These are phyloP conservation scores for Cabera pusaria DNA, from an alignment of 2,888 invertebrate species.

Conservation along the genomic window DNA sequence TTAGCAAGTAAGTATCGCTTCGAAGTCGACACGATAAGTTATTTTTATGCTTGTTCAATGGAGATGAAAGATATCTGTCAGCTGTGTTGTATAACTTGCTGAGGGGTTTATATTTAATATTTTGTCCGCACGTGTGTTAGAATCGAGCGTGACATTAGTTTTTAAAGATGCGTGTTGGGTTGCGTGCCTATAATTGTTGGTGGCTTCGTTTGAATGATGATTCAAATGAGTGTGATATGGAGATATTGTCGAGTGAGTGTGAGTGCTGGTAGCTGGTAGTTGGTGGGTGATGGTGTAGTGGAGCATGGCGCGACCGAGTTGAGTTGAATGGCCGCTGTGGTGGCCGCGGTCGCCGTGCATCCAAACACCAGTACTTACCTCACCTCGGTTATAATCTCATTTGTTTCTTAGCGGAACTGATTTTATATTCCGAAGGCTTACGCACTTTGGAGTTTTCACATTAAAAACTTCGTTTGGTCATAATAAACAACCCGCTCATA, in stretches of 20 bases:
- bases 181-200: slow-evolving; percentile 29
- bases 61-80: slow-evolving; percentile 12
- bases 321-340: slow-evolving; percentile 75
- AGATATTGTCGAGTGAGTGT: slow-evolving; percentile 23
- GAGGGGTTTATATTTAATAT: slow-evolving; percentile 14
- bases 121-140: slow-evolving; percentile 15
- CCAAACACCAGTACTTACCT: slow-evolving; percentile 59
- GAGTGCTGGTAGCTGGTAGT: slow-evolving; percentile 15
- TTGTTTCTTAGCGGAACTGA: slow-evolving; percentile 64
- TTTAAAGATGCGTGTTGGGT: slow-evolving; percentile 19
- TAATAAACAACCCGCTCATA: slow-evolving; percentile 16
- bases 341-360: slow-evolving; percentile 55
- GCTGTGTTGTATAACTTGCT: slow-evolving; percentile 9
- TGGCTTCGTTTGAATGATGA: slow-evolving; percentile 17
- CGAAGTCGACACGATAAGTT: background rate
- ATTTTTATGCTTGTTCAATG: slow-evolving; percentile 11
- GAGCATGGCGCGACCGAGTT: slow-evolving; percentile 50
- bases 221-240: slow-evolving; percentile 26
- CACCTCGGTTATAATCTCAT: slow-evolving; percentile 73
- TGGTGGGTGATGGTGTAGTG: slow-evolving; percentile 31
- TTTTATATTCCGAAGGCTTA: slow-evolving; percentile 46
- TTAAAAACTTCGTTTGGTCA: slow-evolving; percentile 20
- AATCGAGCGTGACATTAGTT: slow-evolving; percentile 20
- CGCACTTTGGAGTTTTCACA: slow-evolving; percentile 34
- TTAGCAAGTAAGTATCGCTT: slow-evolving; percentile 44